These are phyloP conservation scores for Apis mellifera DNA, from an alignment of 1,140 invertebrate genomes.

Conservation along the genomic window Amel_HAv3.1 CM009935.2:6849001-6849500, in stretches of 20 bases:
- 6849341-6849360: background rate
- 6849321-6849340: conserved; percentile 6
- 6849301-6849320: conserved; percentile 4
- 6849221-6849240: background rate
- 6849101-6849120: no score
- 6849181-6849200: background rate
- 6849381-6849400: conserved; percentile 6
- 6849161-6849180: background rate
- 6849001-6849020: background rate
- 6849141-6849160: background rate
- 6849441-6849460: conserved; percentile 49
- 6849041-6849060: no score
- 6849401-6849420: conserved; percentile 28
- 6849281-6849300: background rate
- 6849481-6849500: background rate
- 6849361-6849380: background rate
- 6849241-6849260: background rate
- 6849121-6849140: background rate
- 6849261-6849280: background rate
- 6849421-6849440: conserved; percentile 58
- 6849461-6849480: conserved; percentile 21
- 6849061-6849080: background rate
- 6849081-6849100: background rate
- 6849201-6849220: conserved; percentile 4
- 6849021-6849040: background rate